Conservation (phyloP, 2,113 vertebrate genomes). For the Eubucco bourcierii region DNA sequence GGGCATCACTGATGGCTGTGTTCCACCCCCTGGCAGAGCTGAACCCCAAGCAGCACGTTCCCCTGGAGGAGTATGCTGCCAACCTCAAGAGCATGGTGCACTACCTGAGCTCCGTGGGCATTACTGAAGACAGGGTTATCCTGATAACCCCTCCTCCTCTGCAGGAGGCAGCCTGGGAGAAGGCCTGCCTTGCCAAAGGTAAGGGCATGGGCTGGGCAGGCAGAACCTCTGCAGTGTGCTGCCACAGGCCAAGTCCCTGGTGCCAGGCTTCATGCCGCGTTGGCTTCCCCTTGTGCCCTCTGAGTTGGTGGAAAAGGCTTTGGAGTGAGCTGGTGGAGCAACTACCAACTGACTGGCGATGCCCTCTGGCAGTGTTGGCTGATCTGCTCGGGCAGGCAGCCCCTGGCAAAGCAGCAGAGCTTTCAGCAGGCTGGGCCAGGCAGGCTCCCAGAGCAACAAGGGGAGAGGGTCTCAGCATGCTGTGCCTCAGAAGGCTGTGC, state of each 20-base stretch:
- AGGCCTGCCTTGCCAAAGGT: slow-evolving; percentile 88
- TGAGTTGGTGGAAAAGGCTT: not conserved
- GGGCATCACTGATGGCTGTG: rapidly evolving
- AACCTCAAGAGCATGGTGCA: slow-evolving; percentile 84
- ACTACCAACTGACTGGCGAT: not conserved
- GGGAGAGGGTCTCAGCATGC: not conserved
- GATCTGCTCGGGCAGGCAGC: not conserved
- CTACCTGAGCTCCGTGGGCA: slow-evolving; percentile 76
- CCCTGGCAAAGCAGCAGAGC: not conserved
- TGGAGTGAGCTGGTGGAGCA: not conserved
- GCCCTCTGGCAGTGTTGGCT: not conserved
- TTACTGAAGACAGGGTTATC: slow-evolving; percentile 80
- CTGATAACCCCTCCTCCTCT: slow-evolving; percentile 90
- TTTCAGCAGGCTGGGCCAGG: not conserved
- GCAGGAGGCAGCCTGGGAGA: slow-evolving; percentile 85
- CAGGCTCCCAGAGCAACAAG: not conserved
- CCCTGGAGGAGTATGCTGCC: slow-evolving; percentile 83
- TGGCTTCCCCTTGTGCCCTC: not conserved
- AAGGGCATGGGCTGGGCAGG: not conserved
- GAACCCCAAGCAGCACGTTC: slow-evolving; percentile 89
- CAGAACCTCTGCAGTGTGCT: not conserved
- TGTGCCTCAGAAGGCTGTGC: not conserved
- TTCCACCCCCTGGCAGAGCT: slow-evolving; percentile 72
- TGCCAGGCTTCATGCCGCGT: rapidly evolving
- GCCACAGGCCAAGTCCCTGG: not conserved